Percentiles rank a stretch among this genome's conserved stretches.
These are phyloP conservation scores for Carterocephalus palaemon DNA, from an alignment of 2,888 invertebrate genomes.

Conservation along the genomic window DNA sequence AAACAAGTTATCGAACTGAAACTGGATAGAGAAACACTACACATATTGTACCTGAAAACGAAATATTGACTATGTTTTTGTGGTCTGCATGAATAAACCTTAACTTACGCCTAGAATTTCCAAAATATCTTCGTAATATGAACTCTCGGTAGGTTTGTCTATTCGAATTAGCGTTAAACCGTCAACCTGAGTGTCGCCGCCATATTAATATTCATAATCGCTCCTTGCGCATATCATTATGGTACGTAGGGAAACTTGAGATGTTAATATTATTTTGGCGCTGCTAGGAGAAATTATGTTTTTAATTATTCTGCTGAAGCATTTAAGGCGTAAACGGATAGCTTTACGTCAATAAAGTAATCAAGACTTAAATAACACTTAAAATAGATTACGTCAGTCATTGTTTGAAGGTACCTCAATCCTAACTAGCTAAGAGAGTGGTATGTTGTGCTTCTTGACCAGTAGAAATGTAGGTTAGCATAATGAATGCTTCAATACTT, in stretches of 20 bases:
- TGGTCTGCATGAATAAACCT: too few species aligned
- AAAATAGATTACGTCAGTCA: too few species aligned
- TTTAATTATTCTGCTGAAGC: constrained; percentile 14
- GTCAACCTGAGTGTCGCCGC: constrained; percentile 58
- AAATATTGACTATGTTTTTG: too few species aligned
- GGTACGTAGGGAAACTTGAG: constrained; percentile 39
- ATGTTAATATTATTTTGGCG: constrained; percentile 46
- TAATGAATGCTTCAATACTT: too few species aligned
- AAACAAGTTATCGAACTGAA: too few species aligned
- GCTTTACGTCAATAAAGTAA: neutral
- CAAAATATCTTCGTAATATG: constrained; percentile 17
- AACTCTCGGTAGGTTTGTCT: constrained; percentile 52
- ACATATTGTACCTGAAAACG: too few species aligned
- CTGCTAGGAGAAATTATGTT: constrained; percentile 24
- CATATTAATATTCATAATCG: constrained; percentile 70
- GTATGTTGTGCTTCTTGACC: too few species aligned
- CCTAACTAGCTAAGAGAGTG: too few species aligned
- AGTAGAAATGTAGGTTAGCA: too few species aligned
- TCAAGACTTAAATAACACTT: too few species aligned
- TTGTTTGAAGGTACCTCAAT: too few species aligned
- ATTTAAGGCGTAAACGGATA: neutral
- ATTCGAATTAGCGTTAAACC: constrained; percentile 61
- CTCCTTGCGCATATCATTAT: constrained; percentile 40
- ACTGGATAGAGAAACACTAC: too few species aligned
- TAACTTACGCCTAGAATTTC: constrained; percentile 7